These are phyloP conservation scores for Lasioglossum pauxillum DNA, from an alignment of 2,888 invertebrate species.

Conservation along the genomic window DNA sequence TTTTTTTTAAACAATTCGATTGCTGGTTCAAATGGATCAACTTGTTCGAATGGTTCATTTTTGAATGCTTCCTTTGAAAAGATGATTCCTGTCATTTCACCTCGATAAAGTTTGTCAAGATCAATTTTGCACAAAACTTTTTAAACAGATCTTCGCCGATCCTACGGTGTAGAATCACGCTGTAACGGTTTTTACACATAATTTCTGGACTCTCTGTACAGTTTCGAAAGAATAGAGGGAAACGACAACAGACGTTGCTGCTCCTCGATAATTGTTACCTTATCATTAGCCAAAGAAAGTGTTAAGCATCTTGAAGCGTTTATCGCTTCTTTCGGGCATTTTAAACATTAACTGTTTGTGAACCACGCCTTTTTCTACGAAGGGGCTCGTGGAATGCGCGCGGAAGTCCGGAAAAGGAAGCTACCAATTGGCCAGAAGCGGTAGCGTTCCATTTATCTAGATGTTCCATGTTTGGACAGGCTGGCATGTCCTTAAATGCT, in stretches of 20 bases:
- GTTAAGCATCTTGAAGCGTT: neutral
- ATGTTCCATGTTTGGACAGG: conserved; percentile 76
- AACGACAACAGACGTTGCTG: neutral
- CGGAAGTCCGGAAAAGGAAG: conserved; percentile 33
- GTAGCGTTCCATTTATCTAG: conserved; percentile 66
- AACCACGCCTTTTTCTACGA: neutral
- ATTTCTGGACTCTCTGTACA: neutral
- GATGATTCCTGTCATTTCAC: too few relatives aligned
- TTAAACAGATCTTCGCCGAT: too few relatives aligned
- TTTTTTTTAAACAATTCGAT: too few relatives aligned
- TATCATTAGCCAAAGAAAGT: neutral
- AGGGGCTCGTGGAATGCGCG: neutral
- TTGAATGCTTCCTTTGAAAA: too few relatives aligned
- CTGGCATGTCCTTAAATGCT: conserved; percentile 55
- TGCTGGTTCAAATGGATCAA: too few relatives aligned
- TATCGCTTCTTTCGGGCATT: neutral
- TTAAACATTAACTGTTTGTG: neutral
- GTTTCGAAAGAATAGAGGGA: neutral
- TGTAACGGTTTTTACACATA: too few relatives aligned
- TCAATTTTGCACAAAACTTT: too few relatives aligned
- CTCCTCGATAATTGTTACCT: neutral
- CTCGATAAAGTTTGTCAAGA: too few relatives aligned
- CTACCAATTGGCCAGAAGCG: conserved; percentile 33
- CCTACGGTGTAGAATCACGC: too few relatives aligned
- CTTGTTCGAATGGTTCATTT: too few relatives aligned